A percentile compares a stretch with the other conserved stretches of the same genome.
Evolutionary conservation across 2,797 vertebrate genomes (phyloP).

Genomic region (Thripadectes ignobilis): DNA sequence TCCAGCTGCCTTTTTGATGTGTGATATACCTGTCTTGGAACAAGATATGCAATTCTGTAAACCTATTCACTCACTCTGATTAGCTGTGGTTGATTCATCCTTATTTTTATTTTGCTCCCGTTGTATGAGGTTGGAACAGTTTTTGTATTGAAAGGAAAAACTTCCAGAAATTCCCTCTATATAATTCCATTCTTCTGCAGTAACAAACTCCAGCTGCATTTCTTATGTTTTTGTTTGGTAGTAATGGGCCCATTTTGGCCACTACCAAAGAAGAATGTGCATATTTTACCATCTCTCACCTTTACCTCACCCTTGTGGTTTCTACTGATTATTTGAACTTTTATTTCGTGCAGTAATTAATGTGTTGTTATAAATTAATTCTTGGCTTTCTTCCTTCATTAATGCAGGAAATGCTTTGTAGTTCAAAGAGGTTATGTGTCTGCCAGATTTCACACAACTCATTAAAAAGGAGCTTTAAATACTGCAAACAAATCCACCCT

Average conservation of each 20-base stretch:
- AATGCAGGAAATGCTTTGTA: constrained; percentile 46
- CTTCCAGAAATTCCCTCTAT: not conserved
- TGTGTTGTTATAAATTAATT: constrained; percentile 14
- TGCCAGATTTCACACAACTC: constrained; percentile 37
- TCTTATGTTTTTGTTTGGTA: not conserved
- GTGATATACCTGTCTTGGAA: not conserved
- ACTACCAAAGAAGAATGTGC: not conserved
- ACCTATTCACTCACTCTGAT: not conserved
- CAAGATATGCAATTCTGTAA: not conserved
- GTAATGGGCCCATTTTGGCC: not conserved
- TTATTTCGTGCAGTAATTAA: constrained; percentile 37
- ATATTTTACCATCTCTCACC: not conserved
- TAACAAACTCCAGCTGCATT: not conserved
- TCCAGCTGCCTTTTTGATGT: not conserved
- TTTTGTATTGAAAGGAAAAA: not conserved
- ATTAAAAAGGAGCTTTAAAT: constrained; percentile 18
- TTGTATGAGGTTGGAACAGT: not conserved
- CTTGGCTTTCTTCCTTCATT: constrained; percentile 17
- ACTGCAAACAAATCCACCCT: constrained; percentile 23
- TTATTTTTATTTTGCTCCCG: not conserved
- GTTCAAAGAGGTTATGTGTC: constrained; percentile 12
- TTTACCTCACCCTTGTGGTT: constrained; percentile 1
- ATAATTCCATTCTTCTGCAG: not conserved
- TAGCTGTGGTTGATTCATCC: not conserved
- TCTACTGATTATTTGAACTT: constrained; percentile 9